Evolutionary conservation across 2,113 vertebrate species (phyloP).

Genomic region (Octodon degus): DNA sequence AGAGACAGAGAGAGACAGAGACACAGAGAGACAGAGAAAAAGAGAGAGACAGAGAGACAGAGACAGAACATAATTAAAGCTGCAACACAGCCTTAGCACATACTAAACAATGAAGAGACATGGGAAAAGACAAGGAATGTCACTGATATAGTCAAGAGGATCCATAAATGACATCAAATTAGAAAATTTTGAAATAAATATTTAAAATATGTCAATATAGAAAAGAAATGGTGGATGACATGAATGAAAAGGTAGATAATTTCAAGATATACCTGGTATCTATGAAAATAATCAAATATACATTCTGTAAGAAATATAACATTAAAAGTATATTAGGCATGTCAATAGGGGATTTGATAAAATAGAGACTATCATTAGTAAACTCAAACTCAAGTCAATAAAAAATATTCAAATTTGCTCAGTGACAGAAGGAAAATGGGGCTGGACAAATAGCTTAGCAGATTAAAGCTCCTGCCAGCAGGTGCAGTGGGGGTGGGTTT

Average conservation of each 20-base stretch:
- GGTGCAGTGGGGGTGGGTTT: too few species aligned
- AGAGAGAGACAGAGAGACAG: background rate
- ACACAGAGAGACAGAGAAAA: background rate
- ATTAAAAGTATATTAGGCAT: background rate
- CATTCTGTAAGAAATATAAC: background rate
- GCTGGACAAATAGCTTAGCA: too few species aligned
- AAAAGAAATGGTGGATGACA: background rate
- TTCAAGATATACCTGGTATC: background rate
- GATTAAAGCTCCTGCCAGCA: too few species aligned
- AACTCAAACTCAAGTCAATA: background rate
- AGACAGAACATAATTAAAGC: background rate
- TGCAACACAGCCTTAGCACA: background rate
- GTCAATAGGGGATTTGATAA: background rate
- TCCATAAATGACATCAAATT: background rate
- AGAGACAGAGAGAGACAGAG: too few species aligned
- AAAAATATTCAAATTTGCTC: background rate
- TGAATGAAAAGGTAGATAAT: background rate
- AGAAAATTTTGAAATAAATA: background rate
- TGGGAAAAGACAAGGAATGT: background rate
- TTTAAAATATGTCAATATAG: constrained; percentile 2
- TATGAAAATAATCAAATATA: constrained; percentile 11
- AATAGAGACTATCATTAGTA: background rate
- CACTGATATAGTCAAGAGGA: background rate
- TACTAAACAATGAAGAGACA: background rate
- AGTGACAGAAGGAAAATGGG: background rate